Evolutionary conservation across 2,888 invertebrate genomes (phyloP).

Genomic region (Nemurella pictetii): DNA sequence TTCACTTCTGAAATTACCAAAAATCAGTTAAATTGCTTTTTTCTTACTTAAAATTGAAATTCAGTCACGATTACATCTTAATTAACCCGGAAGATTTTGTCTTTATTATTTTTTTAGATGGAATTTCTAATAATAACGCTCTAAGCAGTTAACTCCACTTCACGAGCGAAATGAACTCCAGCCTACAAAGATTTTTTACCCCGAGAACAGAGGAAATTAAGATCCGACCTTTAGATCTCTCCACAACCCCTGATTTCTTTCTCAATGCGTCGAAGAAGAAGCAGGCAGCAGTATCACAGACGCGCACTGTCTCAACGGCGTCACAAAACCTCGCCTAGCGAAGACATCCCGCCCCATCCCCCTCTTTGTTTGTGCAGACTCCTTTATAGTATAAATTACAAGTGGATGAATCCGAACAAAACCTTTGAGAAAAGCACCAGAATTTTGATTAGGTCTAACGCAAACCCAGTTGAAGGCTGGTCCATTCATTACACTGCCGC

Average conservation of each 20-base stretch:
- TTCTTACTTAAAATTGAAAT: not conserved
- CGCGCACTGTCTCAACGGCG: not conserved
- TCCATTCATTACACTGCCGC: not conserved
- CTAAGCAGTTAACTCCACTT: not conserved
- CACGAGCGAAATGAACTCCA: not conserved
- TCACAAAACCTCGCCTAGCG: not conserved
- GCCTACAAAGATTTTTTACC: not conserved
- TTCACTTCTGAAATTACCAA: no score
- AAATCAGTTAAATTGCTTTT: slow-evolving; percentile 5
- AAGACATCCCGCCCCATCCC: not conserved
- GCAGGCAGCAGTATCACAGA: not conserved
- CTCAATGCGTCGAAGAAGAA: not conserved
- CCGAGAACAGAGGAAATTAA: not conserved
- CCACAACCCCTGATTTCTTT: not conserved
- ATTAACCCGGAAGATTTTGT: slow-evolving; percentile 1
- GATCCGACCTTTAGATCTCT: not conserved
- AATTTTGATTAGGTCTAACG: slow-evolving; percentile 1
- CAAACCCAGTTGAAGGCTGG: not conserved
- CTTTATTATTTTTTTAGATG: not conserved
- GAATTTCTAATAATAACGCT: not conserved
- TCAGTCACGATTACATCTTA: not conserved
- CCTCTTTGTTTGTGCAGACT: not conserved
- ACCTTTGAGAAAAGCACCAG: not conserved
- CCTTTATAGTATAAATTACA: not conserved
- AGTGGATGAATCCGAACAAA: slow-evolving; percentile 18